Evolutionary conservation across 2,797 vertebrate species (phyloP), one percentile per base, ranked within the genome.

Genomic region (Clarias pachynema): DNA sequence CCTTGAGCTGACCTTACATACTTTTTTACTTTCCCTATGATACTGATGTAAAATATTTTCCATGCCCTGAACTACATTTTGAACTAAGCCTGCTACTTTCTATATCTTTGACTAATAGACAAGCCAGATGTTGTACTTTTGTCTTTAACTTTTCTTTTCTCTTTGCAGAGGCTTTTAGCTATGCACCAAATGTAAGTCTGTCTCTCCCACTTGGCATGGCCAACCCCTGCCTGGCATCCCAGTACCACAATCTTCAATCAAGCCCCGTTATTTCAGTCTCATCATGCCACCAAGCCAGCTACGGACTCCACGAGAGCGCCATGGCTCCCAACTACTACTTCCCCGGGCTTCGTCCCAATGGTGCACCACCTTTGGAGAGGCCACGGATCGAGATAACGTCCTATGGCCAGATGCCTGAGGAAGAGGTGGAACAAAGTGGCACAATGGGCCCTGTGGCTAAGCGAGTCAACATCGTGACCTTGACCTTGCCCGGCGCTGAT

Each of bases 371-470:
- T 0, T 91, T 97, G 88, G 96, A 97, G 89, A 97, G 96, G 84
- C 96, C 96, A 0, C 94, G 96, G 83, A 97, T 97, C 3, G 96
- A 97, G 92, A 97, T 97, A 90, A 97, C 96, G 0, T 93, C 96
- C 18, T 97, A 96, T 87, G 89, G 91, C 88, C 96, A 94, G 84
- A 95, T 96, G 84, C 94, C 96, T 85, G 95, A 95, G 0, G 96
- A 96, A 0, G 90, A 89, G 53, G 92, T 94, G 14, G 96, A 96
- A 66, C 96, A 96, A 68, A 88, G 92, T 12, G 56, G 82, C 18
- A 87, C 91, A 8, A 75, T 85, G 53, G 90, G 94, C 5, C 95
- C 96, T 9, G 89, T 91, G 0, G 20, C 93, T 82, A 96, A 94
- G 88, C 90, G 96, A 24, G 90, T 95, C 0, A 94, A 95, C 22